Conservation (phyloP, 2,113 vertebrate genomes). For the Rhabdornis inornatus region DNA sequence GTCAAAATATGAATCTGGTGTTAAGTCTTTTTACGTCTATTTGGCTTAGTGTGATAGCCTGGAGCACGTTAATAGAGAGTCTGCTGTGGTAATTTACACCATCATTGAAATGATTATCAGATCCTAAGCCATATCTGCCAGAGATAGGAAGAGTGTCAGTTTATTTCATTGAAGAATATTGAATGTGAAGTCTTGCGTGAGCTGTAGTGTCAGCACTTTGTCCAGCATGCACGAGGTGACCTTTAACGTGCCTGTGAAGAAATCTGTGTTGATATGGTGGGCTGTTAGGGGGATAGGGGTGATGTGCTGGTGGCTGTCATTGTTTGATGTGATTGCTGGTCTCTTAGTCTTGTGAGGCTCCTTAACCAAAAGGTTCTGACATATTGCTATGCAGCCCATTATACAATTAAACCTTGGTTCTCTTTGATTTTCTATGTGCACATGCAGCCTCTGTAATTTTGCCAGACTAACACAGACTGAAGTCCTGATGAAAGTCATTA, state of each 20-base stretch:
- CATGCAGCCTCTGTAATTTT: neutral
- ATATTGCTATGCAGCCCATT: neutral
- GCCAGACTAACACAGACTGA: neutral
- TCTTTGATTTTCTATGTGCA: neutral
- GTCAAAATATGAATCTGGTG: neutral
- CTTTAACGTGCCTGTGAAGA: neutral
- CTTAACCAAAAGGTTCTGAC: neutral
- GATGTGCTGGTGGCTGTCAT: neutral
- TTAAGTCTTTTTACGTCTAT: neutral
- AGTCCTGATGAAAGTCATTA: neutral
- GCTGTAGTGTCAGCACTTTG: neutral
- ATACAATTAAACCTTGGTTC: neutral
- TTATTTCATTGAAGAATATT: neutral
- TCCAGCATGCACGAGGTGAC: neutral
- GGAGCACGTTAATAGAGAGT: neutral
- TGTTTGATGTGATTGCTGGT: neutral
- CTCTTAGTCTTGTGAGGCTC: neutral
- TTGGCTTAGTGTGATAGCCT: neutral
- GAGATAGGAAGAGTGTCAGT: neutral
- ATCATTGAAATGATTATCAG: neutral
- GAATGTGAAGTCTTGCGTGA: neutral
- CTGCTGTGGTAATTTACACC: neutral
- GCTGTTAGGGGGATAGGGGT: neutral
- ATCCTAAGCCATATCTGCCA: neutral
- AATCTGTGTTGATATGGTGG: neutral